Percentiles rank a stretch among this genome's conserved stretches.
These are phyloP conservation scores for Kryptolebias ocellatus DNA, from an alignment of 2,797 vertebrate genomes.

Conservation along the genomic window DNA sequence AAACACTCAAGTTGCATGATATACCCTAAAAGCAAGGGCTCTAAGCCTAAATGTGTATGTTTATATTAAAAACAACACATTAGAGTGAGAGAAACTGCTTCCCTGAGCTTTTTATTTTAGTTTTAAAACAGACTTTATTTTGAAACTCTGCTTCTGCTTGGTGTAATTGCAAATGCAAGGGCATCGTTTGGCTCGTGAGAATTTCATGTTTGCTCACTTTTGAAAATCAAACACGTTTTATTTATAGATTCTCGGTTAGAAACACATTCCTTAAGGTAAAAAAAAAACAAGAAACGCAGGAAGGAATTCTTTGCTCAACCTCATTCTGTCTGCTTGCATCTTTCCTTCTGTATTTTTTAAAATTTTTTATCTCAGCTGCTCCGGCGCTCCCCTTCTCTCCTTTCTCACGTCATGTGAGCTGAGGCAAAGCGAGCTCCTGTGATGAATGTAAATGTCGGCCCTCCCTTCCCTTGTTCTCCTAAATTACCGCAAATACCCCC, in stretches of 20 bases:
- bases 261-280: slow-evolving; percentile 36
- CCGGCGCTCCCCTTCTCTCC: slow-evolving; percentile 20
- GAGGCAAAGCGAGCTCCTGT: slow-evolving; percentile 61
- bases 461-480: slow-evolving; percentile 68
- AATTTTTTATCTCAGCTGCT: slow-evolving; percentile 46
- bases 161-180: slow-evolving; percentile 10
- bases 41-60: neutral
- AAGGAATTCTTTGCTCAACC: slow-evolving; percentile 68
- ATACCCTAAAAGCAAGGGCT: too few species aligned
- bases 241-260: slow-evolving; percentile 35
- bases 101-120: neutral
- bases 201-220: slow-evolving; percentile 30
- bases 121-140: slow-evolving; percentile 10
- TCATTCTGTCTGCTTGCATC: slow-evolving; percentile 70
- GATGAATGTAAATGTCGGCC: slow-evolving; percentile 76
- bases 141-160: neutral
- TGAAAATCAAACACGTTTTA: slow-evolving; percentile 3
- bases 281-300: slow-evolving; percentile 39
- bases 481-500: slow-evolving; percentile 74
- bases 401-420: slow-evolving; percentile 55
- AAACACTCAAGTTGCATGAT: neutral
- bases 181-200: slow-evolving; percentile 3
- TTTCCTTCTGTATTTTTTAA: slow-evolving; percentile 29
- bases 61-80: neutral
- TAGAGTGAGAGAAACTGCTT: slow-evolving; percentile 6